Conservation (phyloP, 2,888 invertebrate species). For the Biston betularia region DNA sequence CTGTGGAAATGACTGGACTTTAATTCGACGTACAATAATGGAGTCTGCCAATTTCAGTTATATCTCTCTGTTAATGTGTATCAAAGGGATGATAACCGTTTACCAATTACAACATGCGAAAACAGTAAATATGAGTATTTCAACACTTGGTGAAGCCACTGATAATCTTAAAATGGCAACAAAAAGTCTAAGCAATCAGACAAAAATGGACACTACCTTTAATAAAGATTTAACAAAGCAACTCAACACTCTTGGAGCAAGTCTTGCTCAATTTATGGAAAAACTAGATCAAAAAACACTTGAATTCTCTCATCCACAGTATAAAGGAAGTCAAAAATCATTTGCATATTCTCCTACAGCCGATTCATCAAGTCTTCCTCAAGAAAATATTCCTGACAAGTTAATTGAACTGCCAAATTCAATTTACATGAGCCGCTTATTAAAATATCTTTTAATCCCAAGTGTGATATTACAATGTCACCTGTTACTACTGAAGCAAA, state of each 20-base stretch:
- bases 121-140: no score
- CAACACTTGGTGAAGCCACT: no score
- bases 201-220: neutral
- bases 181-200: no score
- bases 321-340: neutral
- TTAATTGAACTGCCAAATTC: neutral
- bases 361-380: neutral
- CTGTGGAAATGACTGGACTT: no score
- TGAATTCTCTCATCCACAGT: neutral
- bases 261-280: neutral
- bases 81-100: no score
- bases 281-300: neutral
- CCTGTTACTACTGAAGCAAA: neutral
- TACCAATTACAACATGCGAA: no score
- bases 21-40: no score
- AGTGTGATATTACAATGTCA: neutral
- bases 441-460: neutral
- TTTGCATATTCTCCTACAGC: neutral
- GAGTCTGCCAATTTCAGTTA: no score
- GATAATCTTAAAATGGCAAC: no score
- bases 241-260: neutral
- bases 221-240: neutral
- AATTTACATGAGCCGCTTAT: neutral
- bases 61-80: no score
- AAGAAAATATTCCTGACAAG: neutral